Evolutionary conservation across 2,113 vertebrate genomes (phyloP).

Genomic region (Dasypus novemcinctus): DNA sequence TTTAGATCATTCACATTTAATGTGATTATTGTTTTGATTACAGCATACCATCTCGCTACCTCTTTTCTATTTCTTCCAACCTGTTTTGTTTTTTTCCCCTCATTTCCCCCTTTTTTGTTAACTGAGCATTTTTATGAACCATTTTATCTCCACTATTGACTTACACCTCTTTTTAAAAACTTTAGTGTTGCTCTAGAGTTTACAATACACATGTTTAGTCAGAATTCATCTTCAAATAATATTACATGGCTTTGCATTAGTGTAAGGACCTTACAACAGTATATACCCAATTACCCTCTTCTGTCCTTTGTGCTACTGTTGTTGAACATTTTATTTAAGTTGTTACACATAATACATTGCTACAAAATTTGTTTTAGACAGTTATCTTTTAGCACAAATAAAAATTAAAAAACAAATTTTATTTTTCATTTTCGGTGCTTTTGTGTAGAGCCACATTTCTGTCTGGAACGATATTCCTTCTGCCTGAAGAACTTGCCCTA

Average conservation of each 20-base stretch:
- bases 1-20: not conserved
- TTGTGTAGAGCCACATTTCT: not conserved
- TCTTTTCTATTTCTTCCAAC: not conserved
- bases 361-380: not conserved
- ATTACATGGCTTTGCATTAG: not conserved
- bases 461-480: not conserved
- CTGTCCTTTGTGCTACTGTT: not conserved
- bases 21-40: not conserved
- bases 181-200: not conserved
- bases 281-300: not conserved
- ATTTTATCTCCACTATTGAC: not conserved
- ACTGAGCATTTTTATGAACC: not conserved
- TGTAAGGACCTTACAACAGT: not conserved
- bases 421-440: not conserved
- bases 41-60: not conserved
- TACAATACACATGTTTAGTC: not conserved
- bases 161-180: not conserved
- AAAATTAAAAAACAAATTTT: not conserved
- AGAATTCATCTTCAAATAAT: not conserved
- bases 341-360: not conserved
- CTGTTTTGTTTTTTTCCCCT: not conserved
- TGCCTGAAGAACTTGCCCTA: not conserved
- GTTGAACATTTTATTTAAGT: not conserved
- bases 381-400: not conserved
- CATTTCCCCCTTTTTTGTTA: not conserved